These are phyloP conservation scores for Chroicocephalus ridibundus DNA, from an alignment of 2,113 vertebrate species.

Conservation along the genomic window DNA sequence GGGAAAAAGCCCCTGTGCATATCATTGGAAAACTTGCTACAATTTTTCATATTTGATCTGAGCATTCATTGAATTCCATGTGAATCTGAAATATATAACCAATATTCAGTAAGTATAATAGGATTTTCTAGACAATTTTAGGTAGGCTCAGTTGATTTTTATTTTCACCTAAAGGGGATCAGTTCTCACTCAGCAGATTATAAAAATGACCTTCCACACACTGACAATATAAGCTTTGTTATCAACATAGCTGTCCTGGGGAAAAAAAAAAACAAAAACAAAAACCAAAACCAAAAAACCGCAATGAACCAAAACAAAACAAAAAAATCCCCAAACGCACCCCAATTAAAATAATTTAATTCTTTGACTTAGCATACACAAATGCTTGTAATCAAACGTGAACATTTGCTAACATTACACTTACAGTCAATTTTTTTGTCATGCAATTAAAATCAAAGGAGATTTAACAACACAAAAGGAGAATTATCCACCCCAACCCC, in stretches of 20 bases:
- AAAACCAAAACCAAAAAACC: neutral
- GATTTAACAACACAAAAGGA: conserved; percentile 38
- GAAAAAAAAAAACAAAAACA: neutral
- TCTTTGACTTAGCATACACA: conserved; percentile 18
- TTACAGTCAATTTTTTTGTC: neutral
- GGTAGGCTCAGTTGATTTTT: neutral
- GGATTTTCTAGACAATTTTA: conserved; percentile 13
- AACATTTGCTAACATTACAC: conserved; percentile 26
- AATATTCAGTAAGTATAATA: neutral
- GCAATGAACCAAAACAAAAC: neutral
- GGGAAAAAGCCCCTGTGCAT: neutral
- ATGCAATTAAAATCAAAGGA: conserved; percentile 58
- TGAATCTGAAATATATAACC: conserved; percentile 2
- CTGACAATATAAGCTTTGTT: neutral
- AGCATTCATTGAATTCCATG: neutral
- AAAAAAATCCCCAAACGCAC: neutral
- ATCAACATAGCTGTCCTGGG: neutral
- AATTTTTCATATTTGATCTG: neutral
- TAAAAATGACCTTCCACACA: conserved; percentile 10
- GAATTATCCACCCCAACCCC: neutral
- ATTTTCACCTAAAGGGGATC: neutral
- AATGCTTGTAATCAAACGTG: neutral
- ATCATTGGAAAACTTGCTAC: neutral
- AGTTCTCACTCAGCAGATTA: neutral
- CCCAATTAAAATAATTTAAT: neutral